Percentiles rank a stretch among this genome's conserved stretches.
Evolutionary conservation across 2,797 vertebrate species (phyloP).

Genomic region (Masticophis lateralis): DNA sequence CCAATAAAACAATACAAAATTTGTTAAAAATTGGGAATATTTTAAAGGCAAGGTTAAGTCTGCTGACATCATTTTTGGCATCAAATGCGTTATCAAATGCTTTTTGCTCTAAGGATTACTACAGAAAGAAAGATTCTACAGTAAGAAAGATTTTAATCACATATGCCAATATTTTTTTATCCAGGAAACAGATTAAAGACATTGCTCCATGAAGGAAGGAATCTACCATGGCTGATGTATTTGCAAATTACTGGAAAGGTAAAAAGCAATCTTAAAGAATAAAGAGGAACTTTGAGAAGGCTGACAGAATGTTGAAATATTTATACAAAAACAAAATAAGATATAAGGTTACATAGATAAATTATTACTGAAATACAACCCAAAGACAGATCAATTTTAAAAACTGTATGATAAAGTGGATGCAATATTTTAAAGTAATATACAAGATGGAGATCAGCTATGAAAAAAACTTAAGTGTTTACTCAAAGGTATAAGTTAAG

Average conservation of each 20-base stretch:
- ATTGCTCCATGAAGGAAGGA: background rate
- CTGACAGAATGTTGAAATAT: background rate
- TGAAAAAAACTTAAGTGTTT: background rate
- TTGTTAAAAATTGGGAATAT: background rate
- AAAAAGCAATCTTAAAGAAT: background rate
- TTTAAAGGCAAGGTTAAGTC: background rate
- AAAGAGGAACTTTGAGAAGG: background rate
- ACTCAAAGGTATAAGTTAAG: background rate
- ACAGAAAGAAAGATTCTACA: background rate
- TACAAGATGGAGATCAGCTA: background rate
- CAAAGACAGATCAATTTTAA: background rate
- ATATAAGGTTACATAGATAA: background rate
- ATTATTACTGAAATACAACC: background rate
- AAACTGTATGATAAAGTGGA: background rate
- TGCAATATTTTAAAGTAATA: background rate
- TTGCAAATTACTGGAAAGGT: background rate
- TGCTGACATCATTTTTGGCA: background rate
- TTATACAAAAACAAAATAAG: background rate
- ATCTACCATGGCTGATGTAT: background rate
- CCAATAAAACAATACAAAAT: background rate
- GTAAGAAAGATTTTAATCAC: background rate
- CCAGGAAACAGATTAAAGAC: background rate
- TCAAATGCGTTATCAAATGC: background rate
- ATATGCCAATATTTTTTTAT: background rate
- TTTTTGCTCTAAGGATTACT: background rate